Percentiles rank a stretch among this genome's conserved stretches.
phyloP scores from a whole-genome alignment of 2,888 invertebrate species.

The Spisula subtruncata region DNA sequence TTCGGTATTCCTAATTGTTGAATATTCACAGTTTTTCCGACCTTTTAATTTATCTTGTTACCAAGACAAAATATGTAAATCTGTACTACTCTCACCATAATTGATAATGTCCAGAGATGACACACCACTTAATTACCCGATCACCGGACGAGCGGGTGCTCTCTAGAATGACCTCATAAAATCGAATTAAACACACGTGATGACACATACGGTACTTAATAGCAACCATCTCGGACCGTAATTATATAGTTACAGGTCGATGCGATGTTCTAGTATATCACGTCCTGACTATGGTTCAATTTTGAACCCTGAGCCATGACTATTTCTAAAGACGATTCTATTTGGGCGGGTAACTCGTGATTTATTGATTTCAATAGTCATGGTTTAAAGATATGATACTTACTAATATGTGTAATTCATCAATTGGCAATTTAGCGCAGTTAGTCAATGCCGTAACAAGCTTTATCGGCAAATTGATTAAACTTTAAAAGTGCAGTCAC shows the following conservation, averaged over 20 bases:
- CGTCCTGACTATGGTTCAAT: neutral
- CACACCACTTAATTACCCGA: neutral
- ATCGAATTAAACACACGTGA: slow-evolving; percentile 10
- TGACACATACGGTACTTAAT: slow-evolving; percentile 1
- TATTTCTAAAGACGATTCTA: no score
- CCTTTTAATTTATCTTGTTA: neutral
- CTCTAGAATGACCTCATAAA: slow-evolving; percentile 14
- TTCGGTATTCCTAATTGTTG: neutral
- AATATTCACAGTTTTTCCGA: neutral
- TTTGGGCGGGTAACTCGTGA: no score
- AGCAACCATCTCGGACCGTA: neutral
- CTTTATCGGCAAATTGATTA: no score
- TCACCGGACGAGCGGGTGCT: slow-evolving; percentile 15
- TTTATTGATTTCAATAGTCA: no score
- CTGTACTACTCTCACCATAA: neutral
- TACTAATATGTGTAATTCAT: no score
- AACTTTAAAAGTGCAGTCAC: no score
- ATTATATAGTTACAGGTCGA: slow-evolving; percentile 2
- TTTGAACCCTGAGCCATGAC: no score
- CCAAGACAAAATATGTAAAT: slow-evolving; percentile 32
- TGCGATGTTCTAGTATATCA: neutral
- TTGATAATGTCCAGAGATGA: slow-evolving; percentile 23
- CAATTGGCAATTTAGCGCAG: no score
- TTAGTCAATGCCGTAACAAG: no score
- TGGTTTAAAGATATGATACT: no score